These are phyloP conservation scores for Diphyllodes magnificus DNA, from an alignment of 2,113 vertebrate genomes.

Conservation along the genomic window DNA sequence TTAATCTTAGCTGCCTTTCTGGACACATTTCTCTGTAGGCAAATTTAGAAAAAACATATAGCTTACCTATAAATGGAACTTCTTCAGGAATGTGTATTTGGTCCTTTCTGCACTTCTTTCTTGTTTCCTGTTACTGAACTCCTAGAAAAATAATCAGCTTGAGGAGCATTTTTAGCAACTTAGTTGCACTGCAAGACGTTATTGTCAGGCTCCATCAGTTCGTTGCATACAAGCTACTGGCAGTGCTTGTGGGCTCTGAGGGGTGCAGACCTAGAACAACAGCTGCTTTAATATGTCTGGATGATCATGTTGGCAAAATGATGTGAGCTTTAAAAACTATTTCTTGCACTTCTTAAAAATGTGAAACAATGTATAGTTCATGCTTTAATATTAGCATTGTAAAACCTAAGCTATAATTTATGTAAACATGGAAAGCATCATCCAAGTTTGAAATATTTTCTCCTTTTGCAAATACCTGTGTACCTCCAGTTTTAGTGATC, in stretches of 20 bases:
- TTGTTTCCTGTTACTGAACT: not conserved
- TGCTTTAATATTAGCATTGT: not conserved
- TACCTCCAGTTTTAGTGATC: not conserved
- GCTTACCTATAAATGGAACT: not conserved
- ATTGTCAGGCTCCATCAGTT: not conserved
- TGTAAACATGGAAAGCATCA: not conserved
- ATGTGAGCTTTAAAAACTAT: not conserved
- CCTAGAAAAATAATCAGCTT: not conserved
- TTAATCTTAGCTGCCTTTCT: not conserved
- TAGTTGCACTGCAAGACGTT: not conserved
- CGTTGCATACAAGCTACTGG: not conserved
- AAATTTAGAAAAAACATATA: not conserved
- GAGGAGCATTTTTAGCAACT: not conserved
- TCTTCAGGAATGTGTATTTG: not conserved
- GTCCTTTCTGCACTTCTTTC: not conserved
- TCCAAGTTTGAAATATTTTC: not conserved
- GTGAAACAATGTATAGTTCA: not conserved
- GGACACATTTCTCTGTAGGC: not conserved
- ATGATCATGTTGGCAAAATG: not conserved
- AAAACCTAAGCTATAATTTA: not conserved
- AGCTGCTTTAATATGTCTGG: not conserved
- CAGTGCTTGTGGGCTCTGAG: not conserved
- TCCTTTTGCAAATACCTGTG: not conserved
- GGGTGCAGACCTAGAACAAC: not conserved
- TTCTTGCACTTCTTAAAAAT: not conserved